Base-by-base conservation (phyloP, 2,113 vertebrate genomes). In the Catagonus wagneri region DNA sequence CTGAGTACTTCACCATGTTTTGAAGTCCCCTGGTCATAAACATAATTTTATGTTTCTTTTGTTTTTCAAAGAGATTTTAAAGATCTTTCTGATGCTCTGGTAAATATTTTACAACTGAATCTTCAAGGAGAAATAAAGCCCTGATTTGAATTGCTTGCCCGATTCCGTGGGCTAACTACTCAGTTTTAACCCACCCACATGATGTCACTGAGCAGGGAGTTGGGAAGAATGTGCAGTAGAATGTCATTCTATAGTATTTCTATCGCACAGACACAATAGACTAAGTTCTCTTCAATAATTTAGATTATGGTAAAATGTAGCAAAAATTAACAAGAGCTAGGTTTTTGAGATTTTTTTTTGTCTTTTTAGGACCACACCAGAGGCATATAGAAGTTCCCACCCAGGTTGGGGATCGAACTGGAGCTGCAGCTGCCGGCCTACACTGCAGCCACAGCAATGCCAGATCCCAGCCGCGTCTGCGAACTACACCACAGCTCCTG, bases 31-130 rank as follows among this genome's bases (percentile, higher is more conserved):
- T 58, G 58, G 56, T 93, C 90, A 79, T 65, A 90, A 85, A 89
- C 54, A 79, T 32, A 32, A 85, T 85, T 72, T 80, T 90, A 84
- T 85, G 58, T 11, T 84, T 89, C 17, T 84, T 79, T 84, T 78
- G 23, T 60, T 90, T 85, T 93, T 80, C 23, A 39, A 80, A 79
- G 23, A 85, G 66, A 90, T 80, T 93, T 90, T 85, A 90, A 84
- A 71, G 72, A 85, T 85, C 25, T 90, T 90, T 85, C 36, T 63
- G 58, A 93, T 72, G 34, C 60, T n/a, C 56, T 84, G 95, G 72
- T 65, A 96, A 93, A 34, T 89, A 95, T 56, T 93, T 93, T 79
- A 89, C 72, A 93, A 80, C 23, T 56, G n/a, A n/a, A 10, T n/a
- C 34, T 90, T 93, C 66, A 56, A 84, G 66, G 58, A 10, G 36